Percentiles rank a stretch among this genome's conserved stretches.
Evolutionary conservation across 2,797 vertebrate genomes (phyloP).

Genomic region (Neostethus bicornis): DNA sequence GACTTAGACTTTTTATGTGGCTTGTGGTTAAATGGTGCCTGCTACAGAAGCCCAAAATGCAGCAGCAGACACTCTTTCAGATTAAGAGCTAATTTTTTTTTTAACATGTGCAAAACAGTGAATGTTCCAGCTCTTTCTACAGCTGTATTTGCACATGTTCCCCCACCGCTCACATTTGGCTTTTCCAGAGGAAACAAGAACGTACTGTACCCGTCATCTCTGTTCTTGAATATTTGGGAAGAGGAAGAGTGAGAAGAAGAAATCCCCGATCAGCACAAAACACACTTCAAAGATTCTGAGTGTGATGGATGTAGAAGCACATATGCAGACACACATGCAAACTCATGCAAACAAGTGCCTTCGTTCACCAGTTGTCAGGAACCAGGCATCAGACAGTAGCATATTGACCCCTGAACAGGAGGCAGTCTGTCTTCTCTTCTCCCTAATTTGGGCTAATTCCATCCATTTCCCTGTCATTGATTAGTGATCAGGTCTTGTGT

Average conservation of each 20-base stretch:
- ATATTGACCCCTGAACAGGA: slow-evolving; percentile 73
- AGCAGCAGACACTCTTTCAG: slow-evolving; percentile 51
- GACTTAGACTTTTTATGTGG: slow-evolving; percentile 63
- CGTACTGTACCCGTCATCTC: slow-evolving; percentile 31
- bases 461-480: slow-evolving; percentile 82
- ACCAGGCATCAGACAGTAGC: slow-evolving; percentile 62
- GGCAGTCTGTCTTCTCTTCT: slow-evolving; percentile 70
- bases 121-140: slow-evolving; percentile 56
- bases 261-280: slow-evolving; percentile 62
- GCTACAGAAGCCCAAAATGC: slow-evolving; percentile 45
- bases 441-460: slow-evolving; percentile 83
- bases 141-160: slow-evolving; percentile 60
- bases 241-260: slow-evolving; percentile 41
- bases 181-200: slow-evolving; percentile 33
- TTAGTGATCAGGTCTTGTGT: slow-evolving; percentile 77
- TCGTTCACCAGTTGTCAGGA: slow-evolving; percentile 44
- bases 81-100: slow-evolving; percentile 59
- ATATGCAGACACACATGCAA: slow-evolving; percentile 4
- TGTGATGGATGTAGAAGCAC: slow-evolving; percentile 13
- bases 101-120: slow-evolving; percentile 33
- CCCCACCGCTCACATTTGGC: slow-evolving; percentile 39
- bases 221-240: slow-evolving; percentile 30
- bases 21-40: slow-evolving; percentile 45
- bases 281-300: slow-evolving; percentile 43
- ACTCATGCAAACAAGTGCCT: slow-evolving; percentile 25